Evolutionary conservation across 2,113 vertebrate genomes (phyloP).

Genomic region (Amphiprion percula): DNA sequence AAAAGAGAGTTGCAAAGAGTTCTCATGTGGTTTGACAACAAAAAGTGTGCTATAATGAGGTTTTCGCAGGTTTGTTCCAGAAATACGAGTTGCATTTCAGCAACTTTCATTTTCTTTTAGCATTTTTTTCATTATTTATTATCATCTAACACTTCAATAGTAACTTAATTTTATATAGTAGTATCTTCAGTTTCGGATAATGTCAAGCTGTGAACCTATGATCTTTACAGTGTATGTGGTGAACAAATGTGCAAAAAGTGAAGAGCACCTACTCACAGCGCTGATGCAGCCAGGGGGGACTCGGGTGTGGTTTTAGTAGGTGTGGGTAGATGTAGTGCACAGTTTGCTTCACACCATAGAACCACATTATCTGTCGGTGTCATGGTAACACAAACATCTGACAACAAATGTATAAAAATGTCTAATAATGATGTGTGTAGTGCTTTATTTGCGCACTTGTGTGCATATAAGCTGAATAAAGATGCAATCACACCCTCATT

Average conservation of each 20-base stretch:
- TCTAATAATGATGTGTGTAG: neutral
- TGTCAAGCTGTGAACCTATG: neutral
- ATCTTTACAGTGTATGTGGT: slow-evolving; percentile 27
- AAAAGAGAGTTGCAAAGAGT: slow-evolving; percentile 16
- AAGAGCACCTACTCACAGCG: slow-evolving; percentile 10
- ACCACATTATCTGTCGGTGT: slow-evolving; percentile 13
- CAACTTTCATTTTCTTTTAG: neutral
- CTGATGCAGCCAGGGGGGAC: slow-evolving; percentile 6
- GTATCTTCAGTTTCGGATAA: slow-evolving; percentile 17
- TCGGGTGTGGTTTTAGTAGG: slow-evolving; percentile 49
- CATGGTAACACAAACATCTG: neutral
- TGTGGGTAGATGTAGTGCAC: slow-evolving; percentile 4
- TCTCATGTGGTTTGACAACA: slow-evolving; percentile 22
- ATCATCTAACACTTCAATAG: slow-evolving; percentile 15
- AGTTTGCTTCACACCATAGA: slow-evolving; percentile 23
- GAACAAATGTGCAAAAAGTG: slow-evolving; percentile 31
- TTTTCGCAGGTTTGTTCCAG: neutral
- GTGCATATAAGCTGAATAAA: slow-evolving; percentile 61
- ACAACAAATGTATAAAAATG: neutral
- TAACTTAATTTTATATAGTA: neutral
- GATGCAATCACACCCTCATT: slow-evolving; percentile 10
- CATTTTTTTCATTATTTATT: neutral
- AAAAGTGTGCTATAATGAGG: neutral
- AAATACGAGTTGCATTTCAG: slow-evolving; percentile 22
- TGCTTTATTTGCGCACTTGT: neutral